A percentile compares a stretch with the other conserved stretches of the same genome.
phyloP scores from a whole-genome alignment of 2,113 vertebrate species.

The Vidua macroura region DNA sequence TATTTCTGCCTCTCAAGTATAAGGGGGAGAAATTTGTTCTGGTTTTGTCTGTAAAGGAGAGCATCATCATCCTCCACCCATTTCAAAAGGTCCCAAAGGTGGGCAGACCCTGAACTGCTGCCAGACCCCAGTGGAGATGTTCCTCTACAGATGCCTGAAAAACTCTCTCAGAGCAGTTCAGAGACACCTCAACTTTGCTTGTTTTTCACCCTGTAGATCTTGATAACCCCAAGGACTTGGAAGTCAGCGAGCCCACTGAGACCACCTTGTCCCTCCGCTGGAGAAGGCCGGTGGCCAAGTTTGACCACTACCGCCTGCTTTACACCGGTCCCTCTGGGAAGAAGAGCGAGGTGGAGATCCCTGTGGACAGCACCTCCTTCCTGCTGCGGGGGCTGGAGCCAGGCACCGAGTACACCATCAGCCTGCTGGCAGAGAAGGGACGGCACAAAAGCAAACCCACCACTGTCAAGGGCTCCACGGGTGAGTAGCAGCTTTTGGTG shows the following conservation, averaged over 20 bases:
- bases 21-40: neutral
- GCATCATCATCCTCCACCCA: neutral
- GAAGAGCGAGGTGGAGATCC: constrained; percentile 75
- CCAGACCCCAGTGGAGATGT: neutral
- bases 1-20: neutral
- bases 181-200: neutral
- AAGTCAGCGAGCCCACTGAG: constrained; percentile 79
- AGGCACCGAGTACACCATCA: constrained; percentile 84
- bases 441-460: constrained; percentile 82
- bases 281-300: constrained; percentile 85
- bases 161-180: neutral
- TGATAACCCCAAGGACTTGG: constrained; percentile 87
- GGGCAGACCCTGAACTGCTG: neutral
- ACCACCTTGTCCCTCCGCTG: constrained; percentile 83
- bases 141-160: neutral
- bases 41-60: neutral
- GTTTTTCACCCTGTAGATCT: constrained; percentile 74
- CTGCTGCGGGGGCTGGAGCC: constrained; percentile 77
- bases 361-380: constrained; percentile 73
- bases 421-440: constrained; percentile 85
- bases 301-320: constrained; percentile 84
- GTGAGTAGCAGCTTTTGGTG: constrained; percentile 69
- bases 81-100: neutral
- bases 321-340: constrained; percentile 70
- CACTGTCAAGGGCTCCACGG: constrained; percentile 79